Evolutionary conservation across 2,888 invertebrate genomes (phyloP).

Genomic region (Conchocele bisecta): DNA sequence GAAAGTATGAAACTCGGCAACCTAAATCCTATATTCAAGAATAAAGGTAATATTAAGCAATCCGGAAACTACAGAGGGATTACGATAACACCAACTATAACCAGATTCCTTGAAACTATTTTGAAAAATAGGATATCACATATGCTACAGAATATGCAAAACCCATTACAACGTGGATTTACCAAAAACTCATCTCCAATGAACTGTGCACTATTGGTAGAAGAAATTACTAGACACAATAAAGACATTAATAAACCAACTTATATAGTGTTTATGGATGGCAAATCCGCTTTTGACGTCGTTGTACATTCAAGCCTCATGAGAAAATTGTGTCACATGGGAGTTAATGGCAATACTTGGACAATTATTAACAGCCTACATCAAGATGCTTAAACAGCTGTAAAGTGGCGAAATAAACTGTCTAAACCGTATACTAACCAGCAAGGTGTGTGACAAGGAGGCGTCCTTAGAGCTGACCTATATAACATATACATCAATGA

Average conservation of each 20-base stretch:
- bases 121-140: neutral
- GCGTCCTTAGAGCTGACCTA: constrained; percentile 5
- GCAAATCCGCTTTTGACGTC: constrained; percentile 3
- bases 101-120: neutral
- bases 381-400: neutral
- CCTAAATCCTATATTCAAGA: constrained; percentile 4
- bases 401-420: constrained; percentile 1
- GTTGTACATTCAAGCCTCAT: constrained; percentile 4
- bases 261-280: too few relatives aligned
- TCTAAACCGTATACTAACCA: neutral
- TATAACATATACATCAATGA: constrained; percentile 2
- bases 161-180: constrained; percentile 8
- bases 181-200: constrained; percentile 1
- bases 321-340: neutral
- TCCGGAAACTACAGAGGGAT: neutral
- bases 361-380: constrained; percentile 1
- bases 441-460: constrained; percentile 12
- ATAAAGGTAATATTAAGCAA: constrained; percentile 7
- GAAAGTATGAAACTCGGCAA: neutral
- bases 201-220: constrained; percentile 3
- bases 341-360: neutral
- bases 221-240: neutral
- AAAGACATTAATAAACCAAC: constrained; percentile 5
- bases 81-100: constrained; percentile 2
- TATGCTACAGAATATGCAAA: neutral